Base-by-base conservation (phyloP, 2,888 invertebrate genomes). In the Spilosoma lubricipeda region DNA sequence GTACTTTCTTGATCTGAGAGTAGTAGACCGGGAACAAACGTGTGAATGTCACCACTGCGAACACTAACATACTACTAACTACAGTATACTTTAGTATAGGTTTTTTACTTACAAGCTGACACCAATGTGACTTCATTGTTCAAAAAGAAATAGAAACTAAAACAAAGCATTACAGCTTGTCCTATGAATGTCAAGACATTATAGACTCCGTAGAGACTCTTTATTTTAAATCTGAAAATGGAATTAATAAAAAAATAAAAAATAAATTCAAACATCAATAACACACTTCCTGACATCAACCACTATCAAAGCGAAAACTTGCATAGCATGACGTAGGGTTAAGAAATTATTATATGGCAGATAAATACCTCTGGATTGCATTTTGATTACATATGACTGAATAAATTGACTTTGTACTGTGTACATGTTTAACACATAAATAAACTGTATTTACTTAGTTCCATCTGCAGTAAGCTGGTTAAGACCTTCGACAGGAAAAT, bases 401-500 rank as follows among this genome's bases (percentile, higher is more conserved):
- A 42, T 2, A 2, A 9, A 42, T 11, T 13, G 13, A 42, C 42
- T 39, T 9, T 39, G 7, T 7, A 2, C 42, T 42, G 2, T 13
- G 42, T 13, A n/a, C n/a, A n/a, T n/a, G 36, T 65, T 11, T 23
- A 23, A 7, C 23, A 3, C 30, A 45, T 1, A 15, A n/a, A 27
- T 67, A 23, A 20, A 59, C 13, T 13, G 9, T 33, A 70, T 27
- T 11, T 64, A 64, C 70, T 45, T 70, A 23, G 30, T 64, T 70
- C 42, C 30, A n/a, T 70, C 63, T 7, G 59, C 39, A 45, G 70
- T 36, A 13, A 33, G 30, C 63, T 70, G 70, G 4, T 56, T 42
- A 30, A 70, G 70, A 15, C 70, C 64, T 70, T 70, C 45, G 1
- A 70, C 36, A 33, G 70, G 70, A 63, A 70, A 70, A 30, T 45